Conservation (phyloP, 2,113 vertebrate genomes). For the Parus major region DNA sequence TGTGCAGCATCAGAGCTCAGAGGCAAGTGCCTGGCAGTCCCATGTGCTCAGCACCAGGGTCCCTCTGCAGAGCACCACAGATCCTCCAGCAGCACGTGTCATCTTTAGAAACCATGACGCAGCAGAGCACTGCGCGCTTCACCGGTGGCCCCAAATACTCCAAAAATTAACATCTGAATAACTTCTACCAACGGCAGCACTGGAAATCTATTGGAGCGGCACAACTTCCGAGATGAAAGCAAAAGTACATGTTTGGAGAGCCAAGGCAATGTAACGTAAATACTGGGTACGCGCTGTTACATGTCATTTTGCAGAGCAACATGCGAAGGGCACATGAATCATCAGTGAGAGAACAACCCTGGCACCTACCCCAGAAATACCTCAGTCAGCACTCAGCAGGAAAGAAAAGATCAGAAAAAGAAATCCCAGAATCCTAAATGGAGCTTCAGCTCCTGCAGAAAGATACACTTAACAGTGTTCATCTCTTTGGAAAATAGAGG, state of each 20-base stretch:
- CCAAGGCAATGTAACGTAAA: neutral
- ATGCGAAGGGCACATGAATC: slow-evolving; percentile 57
- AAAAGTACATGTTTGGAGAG: neutral
- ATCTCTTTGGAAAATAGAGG: slow-evolving; percentile 45
- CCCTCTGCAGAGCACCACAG: neutral
- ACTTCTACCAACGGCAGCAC: neutral
- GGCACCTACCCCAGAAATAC: slow-evolving; percentile 61
- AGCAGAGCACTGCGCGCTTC: neutral
- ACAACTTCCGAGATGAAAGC: slow-evolving; percentile 49
- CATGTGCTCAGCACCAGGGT: rapidly evolving
- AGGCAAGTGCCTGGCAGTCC: neutral
- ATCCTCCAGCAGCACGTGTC: neutral
- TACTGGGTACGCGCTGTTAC: slow-evolving; percentile 16
- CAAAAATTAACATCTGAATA: neutral
- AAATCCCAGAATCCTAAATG: neutral
- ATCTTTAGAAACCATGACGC: neutral
- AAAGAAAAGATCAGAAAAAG: neutral
- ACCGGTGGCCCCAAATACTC: neutral
- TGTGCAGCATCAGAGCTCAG: neutral
- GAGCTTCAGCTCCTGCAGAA: slow-evolving; percentile 3
- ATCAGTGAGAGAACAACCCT: slow-evolving; percentile 39
- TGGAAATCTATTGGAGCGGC: neutral
- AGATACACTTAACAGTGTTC: neutral
- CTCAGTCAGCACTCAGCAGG: slow-evolving; percentile 48
- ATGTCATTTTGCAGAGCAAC: slow-evolving; percentile 54